phyloP scores from a whole-genome alignment of 2,888 invertebrate genomes.

The Keiferia lycopersicella region DNA sequence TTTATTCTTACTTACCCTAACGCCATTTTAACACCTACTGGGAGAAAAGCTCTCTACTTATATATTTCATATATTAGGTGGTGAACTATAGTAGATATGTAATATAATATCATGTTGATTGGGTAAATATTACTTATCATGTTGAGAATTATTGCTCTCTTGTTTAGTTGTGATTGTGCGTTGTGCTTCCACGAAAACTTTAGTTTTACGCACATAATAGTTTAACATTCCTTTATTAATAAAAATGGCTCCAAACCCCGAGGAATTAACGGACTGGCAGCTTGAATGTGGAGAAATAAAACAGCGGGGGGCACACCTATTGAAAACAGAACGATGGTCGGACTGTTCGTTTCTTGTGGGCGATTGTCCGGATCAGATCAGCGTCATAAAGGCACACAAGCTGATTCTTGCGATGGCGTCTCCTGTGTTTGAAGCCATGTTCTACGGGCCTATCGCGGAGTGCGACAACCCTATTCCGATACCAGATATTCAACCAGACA shows the following conservation, averaged over 20 bases:
- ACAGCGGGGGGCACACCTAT: constrained; percentile 86
- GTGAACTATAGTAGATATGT: too few species aligned
- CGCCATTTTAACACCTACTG: too few species aligned
- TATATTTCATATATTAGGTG: too few species aligned
- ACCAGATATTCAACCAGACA: constrained; percentile 92
- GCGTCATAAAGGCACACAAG: constrained; percentile 88
- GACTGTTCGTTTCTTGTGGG: constrained; percentile 92
- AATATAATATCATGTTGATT: too few species aligned
- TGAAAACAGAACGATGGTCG: constrained; percentile 90
- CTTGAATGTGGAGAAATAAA: constrained; percentile 85
- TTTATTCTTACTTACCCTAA: too few species aligned
- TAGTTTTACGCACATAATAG: background rate
- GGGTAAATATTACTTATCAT: too few species aligned
- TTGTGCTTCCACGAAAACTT: too few species aligned
- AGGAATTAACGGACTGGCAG: constrained; percentile 86
- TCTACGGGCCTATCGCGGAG: constrained; percentile 91
- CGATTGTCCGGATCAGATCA: constrained; percentile 88
- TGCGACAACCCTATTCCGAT: constrained; percentile 89
- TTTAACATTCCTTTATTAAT: background rate
- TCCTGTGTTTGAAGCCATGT: constrained; percentile 94
- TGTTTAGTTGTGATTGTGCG: too few species aligned
- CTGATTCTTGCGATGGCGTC: constrained; percentile 92
- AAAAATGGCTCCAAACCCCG: constrained; percentile 7
- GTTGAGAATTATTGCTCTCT: too few species aligned
- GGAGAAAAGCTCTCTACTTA: too few species aligned